Percentiles rank a stretch among this genome's conserved stretches.
These are phyloP conservation scores for Intellagama lesueurii DNA, from an alignment of 2,797 vertebrate species.

Conservation along the genomic window DNA sequence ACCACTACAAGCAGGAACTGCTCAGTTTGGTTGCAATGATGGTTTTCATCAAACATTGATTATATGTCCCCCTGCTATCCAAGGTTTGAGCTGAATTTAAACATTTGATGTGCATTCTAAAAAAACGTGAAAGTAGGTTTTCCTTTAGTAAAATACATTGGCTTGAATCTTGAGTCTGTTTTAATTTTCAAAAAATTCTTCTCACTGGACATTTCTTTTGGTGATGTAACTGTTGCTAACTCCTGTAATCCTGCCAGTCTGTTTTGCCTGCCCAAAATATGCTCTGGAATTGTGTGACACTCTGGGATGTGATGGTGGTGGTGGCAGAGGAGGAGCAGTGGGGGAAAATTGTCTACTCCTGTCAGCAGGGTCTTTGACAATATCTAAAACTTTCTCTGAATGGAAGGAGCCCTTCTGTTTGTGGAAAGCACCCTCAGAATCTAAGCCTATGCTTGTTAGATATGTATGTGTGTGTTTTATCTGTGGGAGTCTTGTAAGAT, in stretches of 20 bases:
- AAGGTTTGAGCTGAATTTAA: conserved; percentile 83
- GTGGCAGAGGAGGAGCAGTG: not conserved
- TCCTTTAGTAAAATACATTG: not conserved
- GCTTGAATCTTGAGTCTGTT: not conserved
- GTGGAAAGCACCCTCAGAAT: not conserved
- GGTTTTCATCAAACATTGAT: conserved; percentile 97
- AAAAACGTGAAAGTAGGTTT: not conserved
- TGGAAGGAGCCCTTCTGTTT: not conserved
- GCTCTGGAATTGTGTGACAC: not conserved
- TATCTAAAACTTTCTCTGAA: not conserved
- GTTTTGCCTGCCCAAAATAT: not conserved
- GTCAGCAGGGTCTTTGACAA: not conserved
- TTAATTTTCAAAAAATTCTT: not conserved
- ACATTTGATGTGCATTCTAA: not conserved
- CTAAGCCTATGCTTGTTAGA: not conserved
- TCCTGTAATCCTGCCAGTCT: not conserved
- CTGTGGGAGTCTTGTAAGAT: not conserved
- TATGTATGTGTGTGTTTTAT: not conserved
- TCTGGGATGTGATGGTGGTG: not conserved
- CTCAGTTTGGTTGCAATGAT: conserved; percentile 93
- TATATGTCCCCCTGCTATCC: conserved; percentile 92
- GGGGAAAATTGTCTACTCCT: not conserved
- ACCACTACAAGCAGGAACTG: conserved; percentile 90
- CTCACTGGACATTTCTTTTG: not conserved
- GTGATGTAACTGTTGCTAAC: too few species aligned